These are phyloP conservation scores for Laspeyria flexula DNA, from an alignment of 2,888 invertebrate species.

Conservation along the genomic window DNA sequence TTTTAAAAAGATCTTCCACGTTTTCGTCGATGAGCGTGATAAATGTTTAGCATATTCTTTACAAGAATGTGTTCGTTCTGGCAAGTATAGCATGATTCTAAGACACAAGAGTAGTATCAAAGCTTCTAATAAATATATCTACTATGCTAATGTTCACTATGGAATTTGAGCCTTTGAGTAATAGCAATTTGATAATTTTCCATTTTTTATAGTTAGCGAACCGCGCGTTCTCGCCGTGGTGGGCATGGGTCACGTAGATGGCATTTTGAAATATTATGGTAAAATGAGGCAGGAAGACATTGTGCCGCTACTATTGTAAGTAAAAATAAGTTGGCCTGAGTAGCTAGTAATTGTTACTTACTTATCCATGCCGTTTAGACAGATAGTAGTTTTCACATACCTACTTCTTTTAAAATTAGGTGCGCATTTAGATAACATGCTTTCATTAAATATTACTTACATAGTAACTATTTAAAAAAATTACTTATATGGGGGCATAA, in stretches of 20 bases:
- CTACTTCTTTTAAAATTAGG: no score
- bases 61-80: conserved; percentile 77
- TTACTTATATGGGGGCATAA: not conserved
- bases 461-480: no score
- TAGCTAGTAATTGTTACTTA: not conserved
- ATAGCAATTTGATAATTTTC: not conserved
- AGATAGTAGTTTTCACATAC: no score
- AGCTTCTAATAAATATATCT: no score
- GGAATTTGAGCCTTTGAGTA: no score
- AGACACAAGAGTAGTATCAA: no score
- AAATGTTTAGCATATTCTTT: conserved; percentile 78
- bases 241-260: conserved; percentile 97
- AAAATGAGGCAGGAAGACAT: conserved; percentile 78
- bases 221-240: conserved; percentile 96
- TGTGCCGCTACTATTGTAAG: conserved; percentile 77
- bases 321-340: conserved; percentile 14
- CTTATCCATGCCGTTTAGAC: no score
- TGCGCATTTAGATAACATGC: no score
- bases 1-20: conserved; percentile 81
- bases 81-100: conserved; percentile 51
- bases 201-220: conserved; percentile 67
- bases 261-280: conserved; percentile 88
- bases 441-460: no score
- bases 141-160: no score
- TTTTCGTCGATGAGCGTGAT: conserved; percentile 81